Conservation (phyloP, 2,888 invertebrate species). For the Plebejus argus region DNA sequence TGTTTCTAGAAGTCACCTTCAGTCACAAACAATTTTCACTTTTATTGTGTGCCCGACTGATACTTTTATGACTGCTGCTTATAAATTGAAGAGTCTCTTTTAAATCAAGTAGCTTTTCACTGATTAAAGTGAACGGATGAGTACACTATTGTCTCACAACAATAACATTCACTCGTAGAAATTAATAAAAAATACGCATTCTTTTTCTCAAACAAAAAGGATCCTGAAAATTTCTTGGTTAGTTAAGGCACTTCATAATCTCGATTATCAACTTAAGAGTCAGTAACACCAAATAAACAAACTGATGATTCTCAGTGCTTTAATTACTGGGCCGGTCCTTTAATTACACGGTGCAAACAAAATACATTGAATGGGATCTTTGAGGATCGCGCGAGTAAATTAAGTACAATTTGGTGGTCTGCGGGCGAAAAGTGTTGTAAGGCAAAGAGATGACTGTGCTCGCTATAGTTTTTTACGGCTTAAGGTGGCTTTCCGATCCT, state of each 20-base stretch:
- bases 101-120: slow-evolving; percentile 1
- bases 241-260: background rate
- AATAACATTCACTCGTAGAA: background rate
- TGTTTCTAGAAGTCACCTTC: background rate
- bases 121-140: background rate
- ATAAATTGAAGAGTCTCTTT: slow-evolving; percentile 4
- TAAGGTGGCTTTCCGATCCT: slow-evolving; percentile 17
- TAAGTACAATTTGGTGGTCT: slow-evolving; percentile 47
- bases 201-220: background rate
- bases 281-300: background rate
- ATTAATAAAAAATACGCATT: background rate
- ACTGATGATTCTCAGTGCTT: background rate
- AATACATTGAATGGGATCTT: slow-evolving; percentile 40
- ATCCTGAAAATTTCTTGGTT: background rate
- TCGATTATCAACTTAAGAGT: background rate
- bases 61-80: background rate
- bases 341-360: slow-evolving; percentile 35
- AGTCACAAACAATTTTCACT: background rate
- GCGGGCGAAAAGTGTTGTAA: slow-evolving; percentile 45
- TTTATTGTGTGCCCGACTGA: background rate
- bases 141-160: background rate
- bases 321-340: slow-evolving; percentile 26
- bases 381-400: slow-evolving; percentile 47
- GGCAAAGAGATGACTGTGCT: slow-evolving; percentile 2
- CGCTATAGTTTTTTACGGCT: slow-evolving; percentile 45